A percentile compares a stretch with the other conserved stretches of the same genome.
Conservation (phyloP, 2,797 vertebrate genomes). For the Macropus fuliginosus region DNA sequence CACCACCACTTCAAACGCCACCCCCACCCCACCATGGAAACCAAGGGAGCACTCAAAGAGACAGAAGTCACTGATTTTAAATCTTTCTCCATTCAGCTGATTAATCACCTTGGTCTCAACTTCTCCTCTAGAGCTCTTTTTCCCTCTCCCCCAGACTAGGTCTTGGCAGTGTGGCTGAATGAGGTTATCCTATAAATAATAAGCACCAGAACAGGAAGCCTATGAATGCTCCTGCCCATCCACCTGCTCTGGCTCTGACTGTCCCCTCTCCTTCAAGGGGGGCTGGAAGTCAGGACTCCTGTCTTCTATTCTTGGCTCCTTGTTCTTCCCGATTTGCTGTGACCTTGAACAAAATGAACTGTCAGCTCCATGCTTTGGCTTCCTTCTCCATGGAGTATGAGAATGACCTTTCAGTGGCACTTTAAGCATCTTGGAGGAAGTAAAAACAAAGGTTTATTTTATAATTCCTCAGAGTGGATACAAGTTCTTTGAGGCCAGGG, state of each 20-base stretch:
- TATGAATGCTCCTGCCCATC: neutral
- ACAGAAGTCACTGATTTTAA: neutral
- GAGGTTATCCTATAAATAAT: neutral
- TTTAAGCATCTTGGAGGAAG: neutral
- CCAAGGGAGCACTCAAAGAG: neutral
- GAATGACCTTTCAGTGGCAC: neutral
- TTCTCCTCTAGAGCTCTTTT: conserved; percentile 14
- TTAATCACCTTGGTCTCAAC: neutral
- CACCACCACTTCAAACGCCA: no score
- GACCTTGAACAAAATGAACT: conserved; percentile 29
- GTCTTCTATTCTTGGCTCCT: conserved; percentile 19
- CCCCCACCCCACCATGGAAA: neutral
- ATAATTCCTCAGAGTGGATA: neutral
- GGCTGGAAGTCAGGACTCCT: neutral
- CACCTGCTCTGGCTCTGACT: neutral
- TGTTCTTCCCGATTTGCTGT: neutral
- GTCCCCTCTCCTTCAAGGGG: neutral
- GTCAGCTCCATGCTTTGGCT: conserved; percentile 1
- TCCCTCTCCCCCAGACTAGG: neutral
- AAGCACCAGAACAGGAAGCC: neutral
- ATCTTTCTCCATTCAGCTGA: neutral
- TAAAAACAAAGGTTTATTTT: neutral
- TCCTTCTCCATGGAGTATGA: neutral
- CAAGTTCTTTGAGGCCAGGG: neutral
- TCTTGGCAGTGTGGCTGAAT: neutral